Evolutionary conservation across 2,113 vertebrate species (phyloP), one percentile per base, ranked within the genome.

Genomic region (Gobius niger): DNA sequence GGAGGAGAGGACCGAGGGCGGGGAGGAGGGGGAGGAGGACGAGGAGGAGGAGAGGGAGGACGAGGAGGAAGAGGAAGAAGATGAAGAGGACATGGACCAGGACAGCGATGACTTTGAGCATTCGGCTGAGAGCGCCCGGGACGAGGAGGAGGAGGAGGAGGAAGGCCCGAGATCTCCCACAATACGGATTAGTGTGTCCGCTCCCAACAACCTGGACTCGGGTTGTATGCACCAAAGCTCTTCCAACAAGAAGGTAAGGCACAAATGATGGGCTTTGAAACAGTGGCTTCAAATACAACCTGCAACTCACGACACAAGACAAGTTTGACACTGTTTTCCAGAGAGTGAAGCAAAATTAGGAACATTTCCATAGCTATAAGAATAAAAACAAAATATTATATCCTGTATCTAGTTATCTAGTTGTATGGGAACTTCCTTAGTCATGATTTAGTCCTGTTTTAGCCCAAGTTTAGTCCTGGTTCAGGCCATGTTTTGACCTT

Each of bases 21-120:
- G 46, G 92, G 89, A 68, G 93, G 93, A 80, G 90, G 92, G 68
- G 90, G 91, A 77, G 90, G 94, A 70, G 41, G 94, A 93, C 15
- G 95, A 94, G 73, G 75, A 90, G 90, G 87, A 70, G 0, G 90
- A 85, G 60, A 88, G 90, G 65, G 91, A 85, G 66, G 89, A 91
- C 65, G 91, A 92, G 1, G 92, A 93, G 5, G 93, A 94, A 18
- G 95, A 96, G 34, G 94, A 95, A 5, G 95, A 96, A 68, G 96
- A 96, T 2, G 96, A 98, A 67, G 98, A 98, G 78, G 97, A 98
- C 82, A 99, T 99, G 98, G 98, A 99, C 92, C 97, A 99, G 90
- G 96, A 99, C 89, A 99, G 96, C 56, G 98, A 99, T 85, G 96
- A 98, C 65, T 99, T 97, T 84, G 96, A 99, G 83, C 96, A 95